Percentiles rank a stretch among this genome's conserved stretches.
phyloP scores from a whole-genome alignment of 2,797 vertebrate species.

The Nyctibius grandis region DNA sequence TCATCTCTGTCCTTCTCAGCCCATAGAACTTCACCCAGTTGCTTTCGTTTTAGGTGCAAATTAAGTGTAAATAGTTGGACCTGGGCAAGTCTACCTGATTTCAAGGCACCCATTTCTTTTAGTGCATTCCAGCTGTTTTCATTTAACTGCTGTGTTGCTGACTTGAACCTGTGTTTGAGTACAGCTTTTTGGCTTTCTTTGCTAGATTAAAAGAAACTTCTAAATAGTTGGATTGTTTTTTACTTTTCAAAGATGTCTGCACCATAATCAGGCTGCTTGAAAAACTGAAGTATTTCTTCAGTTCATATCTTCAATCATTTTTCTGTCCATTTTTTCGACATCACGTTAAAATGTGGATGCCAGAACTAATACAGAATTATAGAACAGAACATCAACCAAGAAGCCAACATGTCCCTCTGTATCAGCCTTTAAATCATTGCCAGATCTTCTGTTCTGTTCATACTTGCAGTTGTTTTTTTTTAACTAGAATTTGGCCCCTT shows the following conservation, averaged over 20 bases:
- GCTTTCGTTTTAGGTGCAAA: neutral
- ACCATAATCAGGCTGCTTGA: neutral
- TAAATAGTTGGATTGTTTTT: neutral
- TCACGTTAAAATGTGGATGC: neutral
- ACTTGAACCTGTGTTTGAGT: accelerated
- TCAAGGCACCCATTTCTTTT: accelerated
- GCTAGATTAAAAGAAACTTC: neutral
- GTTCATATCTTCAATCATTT: neutral
- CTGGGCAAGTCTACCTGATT: neutral
- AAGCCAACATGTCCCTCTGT: neutral
- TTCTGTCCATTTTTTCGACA: neutral
- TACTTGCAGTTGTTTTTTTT: neutral
- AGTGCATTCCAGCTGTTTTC: neutral
- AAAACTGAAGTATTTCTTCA: neutral
- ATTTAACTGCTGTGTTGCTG: neutral
- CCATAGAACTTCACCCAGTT: accelerated
- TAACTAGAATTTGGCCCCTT: neutral
- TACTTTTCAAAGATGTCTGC: neutral
- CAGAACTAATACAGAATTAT: neutral
- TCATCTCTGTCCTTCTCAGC: neutral
- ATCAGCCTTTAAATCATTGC: neutral
- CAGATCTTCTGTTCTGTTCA: neutral
- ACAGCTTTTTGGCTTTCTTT: neutral
- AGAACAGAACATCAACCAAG: neutral
- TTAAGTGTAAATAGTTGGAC: neutral